Evolutionary conservation across 2,888 invertebrate genomes (phyloP).

Genomic region (Phasia obesa): DNA sequence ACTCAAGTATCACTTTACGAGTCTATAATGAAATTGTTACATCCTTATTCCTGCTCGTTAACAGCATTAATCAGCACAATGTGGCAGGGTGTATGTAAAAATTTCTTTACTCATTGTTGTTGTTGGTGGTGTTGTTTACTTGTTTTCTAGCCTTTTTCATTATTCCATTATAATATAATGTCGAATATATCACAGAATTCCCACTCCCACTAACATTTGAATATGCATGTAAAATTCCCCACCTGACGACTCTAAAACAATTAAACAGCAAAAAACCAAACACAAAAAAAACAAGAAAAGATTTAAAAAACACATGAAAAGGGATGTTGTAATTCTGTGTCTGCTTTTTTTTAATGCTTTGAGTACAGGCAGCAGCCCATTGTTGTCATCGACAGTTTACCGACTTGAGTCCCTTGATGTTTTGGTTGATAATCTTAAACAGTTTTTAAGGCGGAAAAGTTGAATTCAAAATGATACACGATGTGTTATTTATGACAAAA

Average conservation of each 20-base stretch:
- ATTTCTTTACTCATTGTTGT: neutral
- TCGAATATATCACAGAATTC: slow-evolving; percentile 25
- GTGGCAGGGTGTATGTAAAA: slow-evolving; percentile 77
- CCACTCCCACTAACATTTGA: slow-evolving; percentile 36
- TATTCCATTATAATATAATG: slow-evolving; percentile 40
- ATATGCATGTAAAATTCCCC: slow-evolving; percentile 72
- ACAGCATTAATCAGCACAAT: slow-evolving; percentile 80
- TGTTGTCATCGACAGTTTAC: slow-evolving; percentile 45
- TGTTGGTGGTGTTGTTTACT: slow-evolving; percentile 38
- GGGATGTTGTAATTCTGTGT: slow-evolving; percentile 28
- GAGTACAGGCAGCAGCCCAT: neutral
- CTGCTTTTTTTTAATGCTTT: neutral
- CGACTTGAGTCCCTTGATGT: slow-evolving; percentile 34
- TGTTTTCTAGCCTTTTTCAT: slow-evolving; percentile 41
- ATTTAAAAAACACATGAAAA: slow-evolving; percentile 41
- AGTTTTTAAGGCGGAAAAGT: slow-evolving; percentile 4
- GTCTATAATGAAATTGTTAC: slow-evolving; percentile 24
- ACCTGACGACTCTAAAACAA: slow-evolving; percentile 81
- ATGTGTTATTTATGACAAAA: slow-evolving; percentile 80
- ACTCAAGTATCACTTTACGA: slow-evolving; percentile 33
- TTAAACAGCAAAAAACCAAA: slow-evolving; percentile 79
- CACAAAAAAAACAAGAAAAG: slow-evolving; percentile 36
- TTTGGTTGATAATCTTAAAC: slow-evolving; percentile 47
- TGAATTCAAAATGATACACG: slow-evolving; percentile 79
- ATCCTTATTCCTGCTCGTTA: slow-evolving; percentile 47